Conservation (phyloP, 2,888 invertebrate species). For the Athrips mouffetella region DNA sequence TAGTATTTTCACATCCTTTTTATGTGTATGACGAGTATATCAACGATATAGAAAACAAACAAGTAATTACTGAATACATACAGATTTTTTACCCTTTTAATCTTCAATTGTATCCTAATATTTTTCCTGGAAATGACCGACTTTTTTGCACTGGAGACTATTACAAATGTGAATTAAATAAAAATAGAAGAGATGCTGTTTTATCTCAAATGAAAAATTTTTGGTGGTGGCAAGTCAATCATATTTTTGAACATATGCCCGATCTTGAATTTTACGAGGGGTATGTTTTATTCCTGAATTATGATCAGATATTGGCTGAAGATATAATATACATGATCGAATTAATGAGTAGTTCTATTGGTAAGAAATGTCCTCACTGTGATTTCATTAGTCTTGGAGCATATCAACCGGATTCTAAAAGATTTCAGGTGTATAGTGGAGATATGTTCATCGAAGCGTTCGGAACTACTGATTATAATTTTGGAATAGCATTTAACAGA, state of each 20-base stretch:
- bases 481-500: constrained; percentile 43
- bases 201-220: constrained; percentile 42
- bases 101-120: constrained; percentile 39
- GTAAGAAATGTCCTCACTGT: constrained; percentile 33
- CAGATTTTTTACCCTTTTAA: constrained; percentile 47
- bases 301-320: constrained; percentile 38
- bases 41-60: constrained; percentile 21
- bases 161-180: constrained; percentile 29
- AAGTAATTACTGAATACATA: constrained; percentile 33
- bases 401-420: constrained; percentile 22
- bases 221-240: constrained; percentile 51
- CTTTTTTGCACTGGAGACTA: constrained; percentile 32
- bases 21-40: constrained; percentile 28
- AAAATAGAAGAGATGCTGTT: constrained; percentile 27
- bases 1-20: constrained; percentile 39
- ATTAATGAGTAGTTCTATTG: constrained; percentile 23
- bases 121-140: constrained; percentile 41
- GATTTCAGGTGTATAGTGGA: constrained; percentile 23
- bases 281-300: constrained; percentile 35
- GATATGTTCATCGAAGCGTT: constrained; percentile 31
- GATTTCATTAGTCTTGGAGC: constrained; percentile 41
- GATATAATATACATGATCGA: constrained; percentile 39
- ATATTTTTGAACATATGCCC: constrained; percentile 39
- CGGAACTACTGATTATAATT: constrained; percentile 25
- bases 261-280: constrained; percentile 24